Evolutionary conservation across 2,113 vertebrate genomes (phyloP), one percentile per base, ranked within the genome.

Genomic region (Elachura formosa): DNA sequence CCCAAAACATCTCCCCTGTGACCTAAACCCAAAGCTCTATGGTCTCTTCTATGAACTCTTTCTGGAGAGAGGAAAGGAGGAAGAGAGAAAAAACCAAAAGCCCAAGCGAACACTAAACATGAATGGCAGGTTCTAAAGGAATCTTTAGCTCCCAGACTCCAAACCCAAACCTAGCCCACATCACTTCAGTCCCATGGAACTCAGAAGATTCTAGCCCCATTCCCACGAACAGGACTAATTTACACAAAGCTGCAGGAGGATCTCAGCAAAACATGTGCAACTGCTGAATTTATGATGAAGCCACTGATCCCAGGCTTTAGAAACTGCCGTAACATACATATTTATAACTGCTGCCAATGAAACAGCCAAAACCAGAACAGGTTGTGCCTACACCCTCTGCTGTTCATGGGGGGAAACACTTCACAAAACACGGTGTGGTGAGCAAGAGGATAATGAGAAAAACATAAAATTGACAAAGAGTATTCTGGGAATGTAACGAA

Each of bases 181-280:
- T 82, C 84, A 64, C 81, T 94, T 51, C 79, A 59, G 34, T 52
- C 52, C 73, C 55, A 61, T 0, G 14, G 67, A 91, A 46, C 64
- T 81, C 88, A 84, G 68, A 40, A 14, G 63, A 89, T 89, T 89
- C 84, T 41, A 66, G 28, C 64, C 73, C 68, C 84, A 75, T 90
- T 95, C 86, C 86, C 87, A 94, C 0, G 61, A 92, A 92, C 73
- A 75, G 87, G 80, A 74, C 40, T 52, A 84, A 95, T 94, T 96
- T 41, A 81, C 84, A 81, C 83, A 93, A 82, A 90, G 59, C 79
- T 90, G 54, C 72, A 90, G 79, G 55, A 94, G 79, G 79, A 96
- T 91, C 94, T 95, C 95, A 90, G 88, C 49, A 88, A 69, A 95
- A 96, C 88, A 94, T 24, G 84, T 93, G 93, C 85, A 92, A 85